These are phyloP conservation scores for Ptyas mucosa DNA, from an alignment of 2,113 vertebrate genomes.

Conservation along the genomic window DNA sequence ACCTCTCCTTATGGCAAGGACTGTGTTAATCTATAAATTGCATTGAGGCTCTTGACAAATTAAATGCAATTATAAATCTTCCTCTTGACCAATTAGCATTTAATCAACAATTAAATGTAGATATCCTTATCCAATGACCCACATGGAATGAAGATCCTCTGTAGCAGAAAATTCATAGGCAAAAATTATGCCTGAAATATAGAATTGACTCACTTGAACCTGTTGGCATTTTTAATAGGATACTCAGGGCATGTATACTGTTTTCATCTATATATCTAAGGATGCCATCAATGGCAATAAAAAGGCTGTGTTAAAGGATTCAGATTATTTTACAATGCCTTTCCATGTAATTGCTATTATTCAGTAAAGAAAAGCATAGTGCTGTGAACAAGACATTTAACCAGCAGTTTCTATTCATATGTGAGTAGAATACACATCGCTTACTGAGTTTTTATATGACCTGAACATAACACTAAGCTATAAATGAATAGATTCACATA, in stretches of 20 bases:
- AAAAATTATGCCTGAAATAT: neutral
- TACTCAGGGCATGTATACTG: neutral
- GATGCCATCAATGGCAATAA: neutral
- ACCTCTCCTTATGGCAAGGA: conserved; percentile 33
- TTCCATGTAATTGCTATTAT: neutral
- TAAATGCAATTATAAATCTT: conserved; percentile 43
- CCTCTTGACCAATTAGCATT: conserved; percentile 42
- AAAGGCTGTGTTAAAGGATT: neutral
- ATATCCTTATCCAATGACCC: conserved; percentile 29
- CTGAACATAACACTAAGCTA: neutral
- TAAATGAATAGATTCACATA: neutral
- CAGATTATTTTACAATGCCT: neutral
- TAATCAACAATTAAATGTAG: conserved; percentile 50
- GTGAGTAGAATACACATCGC: neutral
- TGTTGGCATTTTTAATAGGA: neutral
- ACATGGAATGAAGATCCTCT: conserved; percentile 32
- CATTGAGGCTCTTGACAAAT: conserved; percentile 38
- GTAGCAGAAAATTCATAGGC: conserved; percentile 6
- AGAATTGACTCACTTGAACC: neutral
- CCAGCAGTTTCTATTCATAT: neutral
- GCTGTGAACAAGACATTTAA: neutral
- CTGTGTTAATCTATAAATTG: conserved; percentile 47
- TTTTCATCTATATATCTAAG: neutral
- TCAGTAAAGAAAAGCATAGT: neutral
- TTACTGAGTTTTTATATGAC: neutral